Conservation (phyloP, 2,797 vertebrate species). For the Rhynchonycteris naso region DNA sequence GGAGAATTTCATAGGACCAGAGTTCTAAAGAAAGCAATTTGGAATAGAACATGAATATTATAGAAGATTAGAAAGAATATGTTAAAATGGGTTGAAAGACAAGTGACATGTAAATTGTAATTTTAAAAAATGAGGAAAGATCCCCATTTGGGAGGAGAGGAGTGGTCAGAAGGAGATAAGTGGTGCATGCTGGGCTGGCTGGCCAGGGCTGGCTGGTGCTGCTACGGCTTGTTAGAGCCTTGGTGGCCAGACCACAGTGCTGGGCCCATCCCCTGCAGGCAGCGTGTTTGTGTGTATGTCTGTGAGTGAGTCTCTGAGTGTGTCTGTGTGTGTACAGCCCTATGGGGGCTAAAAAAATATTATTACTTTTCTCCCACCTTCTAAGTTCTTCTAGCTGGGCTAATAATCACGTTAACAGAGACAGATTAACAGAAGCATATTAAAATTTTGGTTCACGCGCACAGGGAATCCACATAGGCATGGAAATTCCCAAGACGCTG, state of each 20-base stretch:
- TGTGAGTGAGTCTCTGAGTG: too few species aligned
- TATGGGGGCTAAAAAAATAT: neutral
- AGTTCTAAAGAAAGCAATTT: neutral
- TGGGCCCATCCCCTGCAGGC: neutral
- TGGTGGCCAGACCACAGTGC: fast-evolving
- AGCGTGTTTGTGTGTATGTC: neutral
- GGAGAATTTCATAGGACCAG: neutral
- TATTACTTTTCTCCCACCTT: neutral
- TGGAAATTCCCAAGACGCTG: neutral
- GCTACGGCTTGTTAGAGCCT: fast-evolving
- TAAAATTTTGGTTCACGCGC: neutral
- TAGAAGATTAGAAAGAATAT: neutral
- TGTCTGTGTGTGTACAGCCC: too few species aligned
- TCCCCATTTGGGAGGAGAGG: neutral
- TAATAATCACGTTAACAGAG: neutral
- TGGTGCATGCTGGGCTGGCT: neutral
- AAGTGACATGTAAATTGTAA: neutral
- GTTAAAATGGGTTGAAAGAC: neutral
- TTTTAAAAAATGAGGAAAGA: neutral
- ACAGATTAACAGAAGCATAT: neutral
- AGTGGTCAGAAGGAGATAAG: fast-evolving
- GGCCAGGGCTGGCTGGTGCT: neutral
- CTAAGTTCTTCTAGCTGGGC: neutral
- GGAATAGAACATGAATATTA: neutral
- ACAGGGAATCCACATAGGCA: neutral